phyloP scores from a whole-genome alignment of 2,113 vertebrate genomes.

The Amblyornis subalaris region DNA sequence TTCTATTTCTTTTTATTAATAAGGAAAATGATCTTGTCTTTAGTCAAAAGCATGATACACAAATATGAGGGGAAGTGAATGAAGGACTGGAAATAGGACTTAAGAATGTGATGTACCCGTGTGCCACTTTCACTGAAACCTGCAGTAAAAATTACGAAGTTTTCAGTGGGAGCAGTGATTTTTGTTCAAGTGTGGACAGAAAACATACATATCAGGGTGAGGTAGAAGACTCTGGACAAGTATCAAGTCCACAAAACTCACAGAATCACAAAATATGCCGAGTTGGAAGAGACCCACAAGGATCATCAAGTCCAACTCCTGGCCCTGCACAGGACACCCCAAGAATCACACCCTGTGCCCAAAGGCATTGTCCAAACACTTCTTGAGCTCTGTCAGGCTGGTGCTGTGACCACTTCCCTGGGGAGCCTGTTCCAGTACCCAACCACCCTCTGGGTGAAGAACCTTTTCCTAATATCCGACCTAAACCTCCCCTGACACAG shows the following conservation, averaged over 20 bases:
- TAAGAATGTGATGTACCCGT: rapidly evolving
- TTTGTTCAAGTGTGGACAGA: neutral
- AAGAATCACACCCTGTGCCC: neutral
- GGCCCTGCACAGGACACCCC: neutral
- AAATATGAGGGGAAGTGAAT: neutral
- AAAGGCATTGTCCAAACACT: neutral
- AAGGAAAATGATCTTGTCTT: neutral
- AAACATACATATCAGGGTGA: neutral
- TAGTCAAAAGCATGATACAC: neutral
- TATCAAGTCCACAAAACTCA: neutral
- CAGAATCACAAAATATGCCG: neutral
- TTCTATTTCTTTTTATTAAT: neutral
- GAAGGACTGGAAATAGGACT: neutral
- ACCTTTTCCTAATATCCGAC: neutral
- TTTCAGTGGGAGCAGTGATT: neutral
- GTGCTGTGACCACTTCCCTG: neutral
- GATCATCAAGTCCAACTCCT: neutral
- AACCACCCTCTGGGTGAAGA: rapidly evolving
- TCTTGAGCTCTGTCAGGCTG: neutral
- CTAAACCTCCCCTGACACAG: neutral
- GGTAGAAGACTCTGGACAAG: neutral
- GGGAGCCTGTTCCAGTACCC: neutral
- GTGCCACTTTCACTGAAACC: neutral
- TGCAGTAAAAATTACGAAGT: neutral
- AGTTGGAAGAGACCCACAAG: neutral